Evolutionary conservation across 2,797 vertebrate species (phyloP), one percentile per base, ranked within the genome.

Genomic region (Anolis apletophallus): DNA sequence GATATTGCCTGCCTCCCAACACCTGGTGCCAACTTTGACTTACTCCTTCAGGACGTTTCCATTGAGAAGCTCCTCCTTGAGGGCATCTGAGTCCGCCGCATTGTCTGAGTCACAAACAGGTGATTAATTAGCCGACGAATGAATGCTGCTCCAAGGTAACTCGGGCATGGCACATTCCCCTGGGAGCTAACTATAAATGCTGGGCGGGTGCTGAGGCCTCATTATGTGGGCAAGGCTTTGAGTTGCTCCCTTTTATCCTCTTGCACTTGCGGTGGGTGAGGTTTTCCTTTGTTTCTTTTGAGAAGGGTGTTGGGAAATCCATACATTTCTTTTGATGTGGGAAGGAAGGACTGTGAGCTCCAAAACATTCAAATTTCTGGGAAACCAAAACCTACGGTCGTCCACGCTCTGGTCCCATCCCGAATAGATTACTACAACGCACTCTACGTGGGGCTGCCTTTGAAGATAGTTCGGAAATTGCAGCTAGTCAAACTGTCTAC

Each of bases 41-140:
- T 87, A 21, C 81, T 54, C 50, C 1, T 26, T 0, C 0, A 0
- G 0, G 80, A 46, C 0, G 75, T 26, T 0, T 46, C 74, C 26
- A n/a, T 79, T n/a, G 69, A 55, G 0, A 2, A 67, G 78, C 16
- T 1, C 55, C 46, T 29, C 72, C 72, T 34, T 34, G 26, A 16
- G 57, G 77, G 67, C 64, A 19, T 54, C 57, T 0, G 9, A 34
- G 75, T 1, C 0, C 0, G 54, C 32, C 85, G 52, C 40, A 67
- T 1, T 0, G 54, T 0, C 17, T 9, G 1, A 83, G 71, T 46
- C 81, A 86, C 1, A 0, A 0, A 52, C 87, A 85, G 40, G 3
- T 36, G 69, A 69, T 50, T 68, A 32, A 61, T 36, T 82, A 83
- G 26, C 26, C 0, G 1, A 61, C 11, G 3, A 83, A 64, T 82